A percentile compares a stretch with the other conserved stretches of the same genome.
phyloP scores from a whole-genome alignment of 2,888 invertebrate species.

The Synanthedon formicaeformis region DNA sequence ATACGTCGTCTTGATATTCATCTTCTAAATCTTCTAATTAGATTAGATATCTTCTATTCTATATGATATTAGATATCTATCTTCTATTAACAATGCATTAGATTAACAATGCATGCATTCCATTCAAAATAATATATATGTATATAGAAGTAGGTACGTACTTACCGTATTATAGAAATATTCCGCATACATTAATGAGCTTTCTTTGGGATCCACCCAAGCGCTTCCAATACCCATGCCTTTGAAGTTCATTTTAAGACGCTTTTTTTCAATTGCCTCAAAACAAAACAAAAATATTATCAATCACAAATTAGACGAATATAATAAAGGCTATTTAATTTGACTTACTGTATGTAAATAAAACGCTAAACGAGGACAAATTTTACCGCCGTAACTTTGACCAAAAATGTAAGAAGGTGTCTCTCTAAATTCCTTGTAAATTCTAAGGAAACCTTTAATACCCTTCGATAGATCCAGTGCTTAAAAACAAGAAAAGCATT shows the following conservation, averaged over 20 bases:
- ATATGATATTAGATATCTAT: too few relatives aligned
- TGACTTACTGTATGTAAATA: slow-evolving; percentile 45
- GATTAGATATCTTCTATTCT: too few relatives aligned
- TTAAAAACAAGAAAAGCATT: slow-evolving; percentile 17
- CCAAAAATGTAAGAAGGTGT: slow-evolving; percentile 86
- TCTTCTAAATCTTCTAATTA: too few relatives aligned
- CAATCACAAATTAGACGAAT: too few relatives aligned
- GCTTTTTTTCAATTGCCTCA: slow-evolving; percentile 48
- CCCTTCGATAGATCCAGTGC: slow-evolving; percentile 81
- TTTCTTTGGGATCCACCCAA: slow-evolving; percentile 56
- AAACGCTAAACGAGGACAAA: slow-evolving; percentile 70
- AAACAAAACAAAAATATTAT: slow-evolving; percentile 7
- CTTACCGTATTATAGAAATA: slow-evolving; percentile 45
- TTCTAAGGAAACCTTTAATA: slow-evolving; percentile 76
- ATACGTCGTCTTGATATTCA: too few relatives aligned
- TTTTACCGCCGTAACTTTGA: slow-evolving; percentile 94
- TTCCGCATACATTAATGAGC: slow-evolving; percentile 36
- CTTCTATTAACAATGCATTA: too few relatives aligned
- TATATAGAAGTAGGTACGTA: not conserved
- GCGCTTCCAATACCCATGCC: slow-evolving; percentile 60
- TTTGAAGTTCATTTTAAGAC: slow-evolving; percentile 51
- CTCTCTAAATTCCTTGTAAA: slow-evolving; percentile 76
- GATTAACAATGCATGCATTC: too few relatives aligned
- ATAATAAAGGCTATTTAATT: not conserved
- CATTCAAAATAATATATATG: too few relatives aligned